A percentile compares a stretch with the other conserved stretches of the same genome.
Conservation (phyloP, 2,113 vertebrate genomes). For the Zingel zingel region DNA sequence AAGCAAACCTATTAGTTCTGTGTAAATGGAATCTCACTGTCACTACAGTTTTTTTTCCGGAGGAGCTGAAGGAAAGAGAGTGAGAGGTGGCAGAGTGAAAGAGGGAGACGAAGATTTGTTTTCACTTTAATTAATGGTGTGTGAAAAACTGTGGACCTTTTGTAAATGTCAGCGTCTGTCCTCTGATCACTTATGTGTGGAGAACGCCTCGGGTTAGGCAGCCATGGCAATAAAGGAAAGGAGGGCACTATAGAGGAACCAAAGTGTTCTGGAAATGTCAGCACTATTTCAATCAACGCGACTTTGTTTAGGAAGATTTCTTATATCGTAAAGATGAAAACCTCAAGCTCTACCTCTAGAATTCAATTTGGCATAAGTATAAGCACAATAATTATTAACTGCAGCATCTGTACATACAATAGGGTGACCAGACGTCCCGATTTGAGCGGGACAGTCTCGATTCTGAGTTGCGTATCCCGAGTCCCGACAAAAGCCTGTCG, state of each 20-base stretch:
- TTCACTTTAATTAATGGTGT: conserved; percentile 73
- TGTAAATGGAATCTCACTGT: conserved; percentile 45
- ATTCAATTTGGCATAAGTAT: background rate
- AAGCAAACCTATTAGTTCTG: conserved; percentile 50
- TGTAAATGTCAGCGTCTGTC: conserved; percentile 77
- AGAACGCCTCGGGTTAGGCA: conserved; percentile 54
- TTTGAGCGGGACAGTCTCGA: no score
- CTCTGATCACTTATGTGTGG: conserved; percentile 62
- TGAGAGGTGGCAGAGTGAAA: conserved; percentile 38
- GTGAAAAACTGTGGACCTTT: conserved; percentile 70
- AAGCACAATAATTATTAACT: background rate
- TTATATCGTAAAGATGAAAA: background rate
- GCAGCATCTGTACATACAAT: background rate
- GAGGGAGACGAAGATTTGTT: conserved; percentile 58
- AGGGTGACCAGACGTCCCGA: no score
- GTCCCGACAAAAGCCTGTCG: no score
- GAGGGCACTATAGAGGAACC: conserved; percentile 46
- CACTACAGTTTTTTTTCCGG: conserved; percentile 6
- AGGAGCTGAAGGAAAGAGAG: conserved; percentile 7
- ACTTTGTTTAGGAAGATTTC: conserved; percentile 29
- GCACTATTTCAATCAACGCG: conserved; percentile 56
- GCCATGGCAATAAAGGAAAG: conserved; percentile 52
- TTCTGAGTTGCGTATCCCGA: no score
- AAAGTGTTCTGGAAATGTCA: conserved; percentile 67
- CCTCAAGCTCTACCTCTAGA: background rate